Evolutionary conservation across 1,140 invertebrate genomes (phyloP), one percentile per base, ranked within the genome.

Genomic region (Drosophila biarmipes): DNA sequence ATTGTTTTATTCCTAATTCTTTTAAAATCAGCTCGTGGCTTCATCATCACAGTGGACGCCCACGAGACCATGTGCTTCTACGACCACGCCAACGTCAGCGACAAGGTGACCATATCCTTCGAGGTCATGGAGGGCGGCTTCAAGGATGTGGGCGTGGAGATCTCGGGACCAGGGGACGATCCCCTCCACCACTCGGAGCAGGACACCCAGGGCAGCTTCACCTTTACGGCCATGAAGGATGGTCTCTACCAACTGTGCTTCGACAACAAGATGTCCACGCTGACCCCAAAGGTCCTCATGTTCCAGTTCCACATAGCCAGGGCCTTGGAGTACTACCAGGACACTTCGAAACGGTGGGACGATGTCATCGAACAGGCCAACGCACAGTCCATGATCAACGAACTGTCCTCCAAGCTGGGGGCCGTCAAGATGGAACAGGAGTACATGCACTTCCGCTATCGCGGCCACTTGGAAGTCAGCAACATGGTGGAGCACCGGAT

Each of bases 91-190:
- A 15, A 45, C 7, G 42, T 19, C 17, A 29, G 45, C 12, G 76
- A 89, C 8, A 73, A 68, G 59, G 45, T 89, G 8, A 74, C 76
- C 27, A 56, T 90, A 7, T 67, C 48, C 24, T 89, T 80, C 24
- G 84, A 89, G 68, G 84, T 89, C 4, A 90, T 89, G 85, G 84
- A 89, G 2, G 84, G 84, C 7, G 84, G 84, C 42, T 89, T 89
- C 48, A 84, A 73, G 54, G 84, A 89, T 12, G 76, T 89, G 15
- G 76, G 34, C 0, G 46, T 89, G 5, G 34, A 35, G 17, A 74
- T 89, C 5, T 7, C 58, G 0, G 84, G 21, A 0, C 85, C 84
- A 0, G 29, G 52, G 0, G 19, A 49, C 1, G 56, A 80, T 0
- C 19, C 8, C 0, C 45, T 89, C 7, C 53, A 54, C 14, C 17